Evolutionary conservation across 1,140 invertebrate species (phyloP), one percentile per base, ranked within the genome.

Genomic region (Pissodes strobi): DNA sequence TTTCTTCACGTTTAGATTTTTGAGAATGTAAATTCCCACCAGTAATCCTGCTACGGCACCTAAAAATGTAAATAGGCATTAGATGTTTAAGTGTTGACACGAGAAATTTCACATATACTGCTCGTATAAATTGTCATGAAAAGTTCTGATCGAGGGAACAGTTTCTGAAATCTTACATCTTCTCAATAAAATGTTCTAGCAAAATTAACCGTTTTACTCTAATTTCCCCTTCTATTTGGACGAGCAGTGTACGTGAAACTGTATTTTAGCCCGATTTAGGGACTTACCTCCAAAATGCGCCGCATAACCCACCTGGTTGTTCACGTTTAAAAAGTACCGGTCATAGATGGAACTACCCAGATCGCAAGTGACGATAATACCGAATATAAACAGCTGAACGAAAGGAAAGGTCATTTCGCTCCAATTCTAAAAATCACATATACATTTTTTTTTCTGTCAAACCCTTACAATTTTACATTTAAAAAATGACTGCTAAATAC

Each of bases 21-120:
- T 85, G 1, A 98, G 81, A 0, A 95, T 88, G 22, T 92, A 89
- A 38, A 98, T 89, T n/a, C 95, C 96, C 13, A 98, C 88, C 1
- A 97, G 84, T 1, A 98, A 82, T 15, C 75, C 83, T 18, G 92
- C 91, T 1, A 95, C 67, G 3, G 91, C 92, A 30, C 93, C 55
- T 57, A 62, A 63, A 64, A 59, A 22, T 17, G 43, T 17, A 15
- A 38, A 53, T 8, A 53, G 9, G n/a, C n/a, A n/a, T 19, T 21
- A 8, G 2, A 3, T 6, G 19, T 18, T 19, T 17, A 2, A 8
- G 13, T 10, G 5, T 3, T 5, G 5, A 41, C 15, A n/a, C 13
- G 13, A 8, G 6, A 41, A 41, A 13, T 13, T 39, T 13, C 38
- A 39, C 2, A 17, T n/a, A 39, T 4, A 3, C 3, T 6, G 18